phyloP scores from a whole-genome alignment of 2,113 vertebrate genomes.

The Cyanistes caeruleus region DNA sequence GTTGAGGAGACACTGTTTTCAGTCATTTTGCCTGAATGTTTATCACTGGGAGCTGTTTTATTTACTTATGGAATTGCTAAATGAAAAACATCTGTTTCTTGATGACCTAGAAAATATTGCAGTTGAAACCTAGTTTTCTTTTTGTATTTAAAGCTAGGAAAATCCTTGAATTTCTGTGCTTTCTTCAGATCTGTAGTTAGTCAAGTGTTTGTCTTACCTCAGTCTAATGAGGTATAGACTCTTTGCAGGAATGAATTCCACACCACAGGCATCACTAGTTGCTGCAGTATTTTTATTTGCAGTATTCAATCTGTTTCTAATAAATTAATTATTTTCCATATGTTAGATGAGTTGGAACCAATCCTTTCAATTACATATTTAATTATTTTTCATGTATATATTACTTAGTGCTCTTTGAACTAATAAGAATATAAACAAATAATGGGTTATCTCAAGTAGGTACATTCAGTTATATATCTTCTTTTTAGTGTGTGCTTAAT shows the following conservation, averaged over 20 bases:
- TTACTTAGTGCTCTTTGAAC: not conserved
- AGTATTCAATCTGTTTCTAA: not conserved
- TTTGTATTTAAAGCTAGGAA: not conserved
- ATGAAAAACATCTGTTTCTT: not conserved
- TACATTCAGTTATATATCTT: not conserved
- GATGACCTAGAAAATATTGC: slow-evolving; percentile 2
- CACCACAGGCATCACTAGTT: not conserved
- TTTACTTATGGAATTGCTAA: not conserved
- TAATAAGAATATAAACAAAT: not conserved
- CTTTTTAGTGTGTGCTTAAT: not conserved
- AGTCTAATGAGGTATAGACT: not conserved
- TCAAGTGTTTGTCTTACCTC: not conserved
- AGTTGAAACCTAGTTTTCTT: not conserved
- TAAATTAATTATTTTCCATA: not conserved
- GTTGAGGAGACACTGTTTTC: not conserved
- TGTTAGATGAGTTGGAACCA: not conserved
- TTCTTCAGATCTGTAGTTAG: not conserved
- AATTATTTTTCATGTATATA: not conserved
- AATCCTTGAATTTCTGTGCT: not conserved
- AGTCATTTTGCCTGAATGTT: not conserved
- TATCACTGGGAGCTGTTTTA: not conserved
- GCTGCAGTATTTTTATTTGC: not conserved
- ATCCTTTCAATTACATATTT: not conserved
- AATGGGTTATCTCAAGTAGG: not conserved
- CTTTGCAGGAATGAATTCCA: not conserved